phyloP scores from a whole-genome alignment of 2,888 invertebrate genomes.

The Drosophila ezoana region DNA sequence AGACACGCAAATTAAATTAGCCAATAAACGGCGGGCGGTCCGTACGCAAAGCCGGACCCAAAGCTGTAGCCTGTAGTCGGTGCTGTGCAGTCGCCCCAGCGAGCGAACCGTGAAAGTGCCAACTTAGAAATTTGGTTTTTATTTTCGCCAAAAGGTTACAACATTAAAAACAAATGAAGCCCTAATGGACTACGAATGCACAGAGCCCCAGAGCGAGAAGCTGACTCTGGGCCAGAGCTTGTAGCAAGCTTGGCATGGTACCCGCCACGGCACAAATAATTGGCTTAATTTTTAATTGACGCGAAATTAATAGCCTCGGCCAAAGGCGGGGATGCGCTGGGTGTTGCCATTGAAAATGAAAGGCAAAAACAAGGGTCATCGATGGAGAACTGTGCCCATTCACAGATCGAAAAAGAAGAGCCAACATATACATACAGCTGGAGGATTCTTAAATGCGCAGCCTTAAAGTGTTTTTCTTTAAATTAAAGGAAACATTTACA shows the following conservation, averaged over 20 bases:
- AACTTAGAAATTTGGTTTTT: conserved; percentile 70
- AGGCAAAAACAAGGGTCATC: conserved; percentile 26
- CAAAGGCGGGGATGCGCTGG: conserved; percentile 17
- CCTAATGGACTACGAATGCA: conserved; percentile 74
- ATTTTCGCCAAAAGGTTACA: conserved; percentile 76
- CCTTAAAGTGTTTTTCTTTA: not conserved
- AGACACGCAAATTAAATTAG: conserved; percentile 81
- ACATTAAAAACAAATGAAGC: conserved; percentile 80
- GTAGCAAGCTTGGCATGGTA: conserved; percentile 40
- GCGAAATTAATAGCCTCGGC: conserved; percentile 78
- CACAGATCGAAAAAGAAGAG: conserved; percentile 60
- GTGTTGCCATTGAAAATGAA: conserved; percentile 41
- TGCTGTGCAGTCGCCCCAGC: conserved; percentile 18
- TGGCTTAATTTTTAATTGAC: conserved; percentile 82
- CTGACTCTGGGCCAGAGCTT: conserved; percentile 42
- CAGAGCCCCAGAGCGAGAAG: conserved; percentile 18
- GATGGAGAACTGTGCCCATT: conserved; percentile 27
- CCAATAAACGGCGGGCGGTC: conserved; percentile 78
- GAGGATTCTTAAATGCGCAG: conserved; percentile 6
- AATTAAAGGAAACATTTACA: too few relatives aligned
- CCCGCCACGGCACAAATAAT: conserved; percentile 72
- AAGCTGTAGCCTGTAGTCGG: conserved; percentile 16
- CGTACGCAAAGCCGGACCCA: conserved; percentile 9
- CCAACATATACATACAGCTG: conserved; percentile 16
- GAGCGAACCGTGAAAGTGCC: conserved; percentile 75